Evolutionary conservation across 2,888 invertebrate genomes (phyloP).

Genomic region (Malacosoma neustria): DNA sequence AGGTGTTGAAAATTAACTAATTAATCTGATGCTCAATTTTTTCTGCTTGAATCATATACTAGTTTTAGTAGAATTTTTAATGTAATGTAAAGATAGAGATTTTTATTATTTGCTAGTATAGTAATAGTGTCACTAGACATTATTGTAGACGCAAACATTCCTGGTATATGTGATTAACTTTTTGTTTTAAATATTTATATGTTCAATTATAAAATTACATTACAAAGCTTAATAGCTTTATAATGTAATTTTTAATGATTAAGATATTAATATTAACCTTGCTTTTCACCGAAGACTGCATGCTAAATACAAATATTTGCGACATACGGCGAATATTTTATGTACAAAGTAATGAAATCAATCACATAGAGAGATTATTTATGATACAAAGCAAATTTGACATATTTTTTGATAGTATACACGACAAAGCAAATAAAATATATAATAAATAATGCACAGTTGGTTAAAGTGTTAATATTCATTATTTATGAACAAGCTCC

Average conservation of each 20-base stretch:
- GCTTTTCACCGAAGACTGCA: slow-evolving; percentile 37
- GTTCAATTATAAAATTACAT: neutral
- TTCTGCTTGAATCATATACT: slow-evolving; percentile 49
- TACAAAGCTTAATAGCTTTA: slow-evolving; percentile 29
- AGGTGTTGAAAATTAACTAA: slow-evolving; percentile 36
- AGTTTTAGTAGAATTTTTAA: slow-evolving; percentile 38
- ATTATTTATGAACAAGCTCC: no score
- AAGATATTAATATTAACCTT: slow-evolving; percentile 18
- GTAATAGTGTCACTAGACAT: slow-evolving; percentile 33
- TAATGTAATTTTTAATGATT: slow-evolving; percentile 25
- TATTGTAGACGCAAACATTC: slow-evolving; percentile 34
- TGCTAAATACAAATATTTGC: no score
- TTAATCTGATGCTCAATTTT: slow-evolving; percentile 65
- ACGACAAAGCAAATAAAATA: no score
- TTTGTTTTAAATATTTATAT: neutral
- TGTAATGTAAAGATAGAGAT: slow-evolving; percentile 27
- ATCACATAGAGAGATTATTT: no score
- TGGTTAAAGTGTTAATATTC: no score
- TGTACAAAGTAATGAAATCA: no score
- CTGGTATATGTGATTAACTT: neutral
- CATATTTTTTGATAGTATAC: no score
- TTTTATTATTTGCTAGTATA: slow-evolving; percentile 47
- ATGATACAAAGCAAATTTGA: no score
- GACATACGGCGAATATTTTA: no score
- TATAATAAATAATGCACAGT: no score